Percentiles rank a stretch among this genome's conserved stretches.
Conservation (phyloP, 2,113 vertebrate genomes). For the Speoplatyrhinus poulsoni region DNA sequence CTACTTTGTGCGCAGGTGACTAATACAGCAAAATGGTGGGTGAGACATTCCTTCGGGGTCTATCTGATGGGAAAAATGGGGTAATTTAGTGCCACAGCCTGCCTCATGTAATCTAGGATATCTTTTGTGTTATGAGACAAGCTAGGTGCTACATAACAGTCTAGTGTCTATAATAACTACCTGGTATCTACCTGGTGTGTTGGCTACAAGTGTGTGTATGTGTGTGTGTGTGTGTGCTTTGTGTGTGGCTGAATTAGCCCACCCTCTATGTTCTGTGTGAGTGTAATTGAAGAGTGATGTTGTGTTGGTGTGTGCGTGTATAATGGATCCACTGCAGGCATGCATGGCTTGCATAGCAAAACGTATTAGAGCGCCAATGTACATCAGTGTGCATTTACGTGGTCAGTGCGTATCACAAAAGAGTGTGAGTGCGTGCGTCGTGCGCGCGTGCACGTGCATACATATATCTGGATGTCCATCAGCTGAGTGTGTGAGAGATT, state of each 20-base stretch:
- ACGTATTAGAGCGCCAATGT: background rate
- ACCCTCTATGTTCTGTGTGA: no score
- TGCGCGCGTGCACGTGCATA: slow-evolving; percentile 2
- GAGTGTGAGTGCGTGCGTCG: slow-evolving; percentile 27
- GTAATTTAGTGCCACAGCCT: slow-evolving; percentile 51
- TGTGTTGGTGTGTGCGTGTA: slow-evolving; percentile 6
- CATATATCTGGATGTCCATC: slow-evolving; percentile 68
- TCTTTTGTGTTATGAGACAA: slow-evolving; percentile 45
- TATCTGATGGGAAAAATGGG: slow-evolving; percentile 40
- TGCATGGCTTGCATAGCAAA: slow-evolving; percentile 6
- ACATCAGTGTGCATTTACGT: slow-evolving; percentile 33
- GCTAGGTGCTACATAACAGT: slow-evolving; percentile 39
- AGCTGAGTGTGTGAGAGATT: slow-evolving; percentile 41
- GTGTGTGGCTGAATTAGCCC: background rate
- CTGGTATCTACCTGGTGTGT: slow-evolving; percentile 31
- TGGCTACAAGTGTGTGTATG: slow-evolving; percentile 34
- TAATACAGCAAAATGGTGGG: slow-evolving; percentile 62
- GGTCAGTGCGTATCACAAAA: slow-evolving; percentile 39
- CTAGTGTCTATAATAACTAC: slow-evolving; percentile 41
- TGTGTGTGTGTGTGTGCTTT: slow-evolving; percentile 9
- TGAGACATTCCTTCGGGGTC: slow-evolving; percentile 30
- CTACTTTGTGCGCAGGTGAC: slow-evolving; percentile 53
- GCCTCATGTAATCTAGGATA: slow-evolving; percentile 17
- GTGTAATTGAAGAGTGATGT: background rate
- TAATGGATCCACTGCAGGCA: slow-evolving; percentile 22